Evolutionary conservation across 2,797 vertebrate species (phyloP).

Genomic region (Balearica regulorum): DNA sequence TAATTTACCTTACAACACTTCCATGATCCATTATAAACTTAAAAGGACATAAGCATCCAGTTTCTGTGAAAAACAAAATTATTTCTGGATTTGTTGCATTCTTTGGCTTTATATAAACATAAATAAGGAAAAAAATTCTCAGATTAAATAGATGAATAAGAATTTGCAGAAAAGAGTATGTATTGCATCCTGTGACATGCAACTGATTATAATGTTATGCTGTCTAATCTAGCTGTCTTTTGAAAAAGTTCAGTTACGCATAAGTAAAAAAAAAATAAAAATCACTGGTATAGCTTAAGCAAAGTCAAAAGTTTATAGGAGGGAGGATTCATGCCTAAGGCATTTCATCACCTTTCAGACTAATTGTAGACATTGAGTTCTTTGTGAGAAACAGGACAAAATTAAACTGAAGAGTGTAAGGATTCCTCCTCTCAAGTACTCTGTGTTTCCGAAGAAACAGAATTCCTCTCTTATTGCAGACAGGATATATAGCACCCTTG

Average conservation of each 20-base stretch:
- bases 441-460: not conserved
- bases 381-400: slow-evolving; percentile 21
- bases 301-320: not conserved
- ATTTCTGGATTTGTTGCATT: slow-evolving; percentile 31
- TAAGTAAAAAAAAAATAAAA: not conserved
- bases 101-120: slow-evolving; percentile 67
- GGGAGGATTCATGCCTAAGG: not conserved
- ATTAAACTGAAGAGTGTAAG: slow-evolving; percentile 24
- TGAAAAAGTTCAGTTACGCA: slow-evolving; percentile 38
- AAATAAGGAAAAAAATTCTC: slow-evolving; percentile 29
- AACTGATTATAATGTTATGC: not conserved
- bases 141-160: not conserved
- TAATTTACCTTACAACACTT: not conserved
- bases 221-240: slow-evolving; percentile 2
- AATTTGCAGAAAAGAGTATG: not conserved
- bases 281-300: not conserved
- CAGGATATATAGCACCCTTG: slow-evolving; percentile 83
- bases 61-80: not conserved
- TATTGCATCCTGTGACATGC: not conserved
- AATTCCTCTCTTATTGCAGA: slow-evolving; percentile 48
- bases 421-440: slow-evolving; percentile 51
- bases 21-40: not conserved
- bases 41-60: not conserved
- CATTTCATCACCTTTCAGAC: slow-evolving; percentile 7
- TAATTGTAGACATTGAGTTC: not conserved